These are phyloP conservation scores for Cetonia aurata DNA, from an alignment of 2,888 invertebrate species.

Conservation along the genomic window DNA sequence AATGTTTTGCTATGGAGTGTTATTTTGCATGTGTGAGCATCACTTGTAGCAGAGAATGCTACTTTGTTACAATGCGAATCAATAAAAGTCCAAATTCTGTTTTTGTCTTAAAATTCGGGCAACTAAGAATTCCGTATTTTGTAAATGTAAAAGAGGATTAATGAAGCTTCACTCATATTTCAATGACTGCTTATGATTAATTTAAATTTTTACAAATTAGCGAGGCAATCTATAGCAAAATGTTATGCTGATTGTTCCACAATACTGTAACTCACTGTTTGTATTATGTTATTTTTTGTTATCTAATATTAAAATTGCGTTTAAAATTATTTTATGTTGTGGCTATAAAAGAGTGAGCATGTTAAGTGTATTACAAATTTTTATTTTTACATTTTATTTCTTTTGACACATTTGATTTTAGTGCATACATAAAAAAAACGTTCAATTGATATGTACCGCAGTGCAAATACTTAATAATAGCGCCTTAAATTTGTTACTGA, in stretches of 20 bases:
- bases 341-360: neutral
- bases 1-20: neutral
- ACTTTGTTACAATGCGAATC: no score
- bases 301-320: conserved; percentile 5
- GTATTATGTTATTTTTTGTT: neutral
- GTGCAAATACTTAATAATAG: conserved; percentile 47
- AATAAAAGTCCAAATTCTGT: no score
- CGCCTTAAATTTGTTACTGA: conserved; percentile 48
- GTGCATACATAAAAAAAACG: conserved; percentile 30
- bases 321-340: conserved; percentile 23
- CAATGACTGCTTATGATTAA: no score
- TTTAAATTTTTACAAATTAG: neutral
- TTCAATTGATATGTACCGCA: conserved; percentile 50
- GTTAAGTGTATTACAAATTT: neutral
- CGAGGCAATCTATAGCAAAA: conserved; percentile 11
- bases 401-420: conserved; percentile 7
- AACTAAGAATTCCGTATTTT: no score
- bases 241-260: conserved; percentile 17
- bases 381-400: conserved; percentile 31
- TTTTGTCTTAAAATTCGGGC: no score
- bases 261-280: no score
- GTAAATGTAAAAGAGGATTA: no score
- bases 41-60: no score
- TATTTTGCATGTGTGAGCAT: no score
- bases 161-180: no score